phyloP scores from a whole-genome alignment of 2,113 vertebrate genomes.

The Nothoprocta pentlandii region DNA sequence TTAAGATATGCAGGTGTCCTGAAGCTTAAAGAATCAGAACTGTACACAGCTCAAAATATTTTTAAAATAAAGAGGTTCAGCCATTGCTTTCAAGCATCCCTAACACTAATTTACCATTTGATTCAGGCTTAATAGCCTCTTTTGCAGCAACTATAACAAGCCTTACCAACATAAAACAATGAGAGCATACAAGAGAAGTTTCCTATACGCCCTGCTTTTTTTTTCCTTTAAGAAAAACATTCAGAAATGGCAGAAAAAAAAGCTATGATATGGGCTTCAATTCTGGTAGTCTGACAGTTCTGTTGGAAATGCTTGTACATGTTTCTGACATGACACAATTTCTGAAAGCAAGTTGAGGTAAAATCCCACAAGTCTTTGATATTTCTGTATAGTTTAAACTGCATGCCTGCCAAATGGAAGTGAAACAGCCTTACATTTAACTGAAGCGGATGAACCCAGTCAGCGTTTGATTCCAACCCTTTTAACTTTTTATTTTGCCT shows the following conservation, averaged over 20 bases:
- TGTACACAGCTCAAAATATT: not conserved
- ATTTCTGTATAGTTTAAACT: not conserved
- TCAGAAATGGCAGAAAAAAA: not conserved
- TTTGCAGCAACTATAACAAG: not conserved
- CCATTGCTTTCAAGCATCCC: not conserved
- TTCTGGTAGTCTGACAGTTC: not conserved
- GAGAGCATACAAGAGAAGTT: not conserved
- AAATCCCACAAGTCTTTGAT: not conserved
- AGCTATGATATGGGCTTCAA: not conserved
- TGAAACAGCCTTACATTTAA: not conserved
- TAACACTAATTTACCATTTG: not conserved
- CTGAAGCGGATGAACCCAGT: not conserved
- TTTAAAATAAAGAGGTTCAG: not conserved
- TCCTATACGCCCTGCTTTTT: not conserved
- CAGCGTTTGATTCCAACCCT: slow-evolving; percentile 16
- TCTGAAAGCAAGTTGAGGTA: not conserved
- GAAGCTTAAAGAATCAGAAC: not conserved
- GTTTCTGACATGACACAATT: not conserved
- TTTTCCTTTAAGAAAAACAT: not conserved
- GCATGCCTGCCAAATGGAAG: not conserved
- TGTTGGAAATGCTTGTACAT: not conserved
- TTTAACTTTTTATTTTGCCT: slow-evolving; percentile 42
- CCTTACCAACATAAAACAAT: not conserved
- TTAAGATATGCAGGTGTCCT: not conserved
- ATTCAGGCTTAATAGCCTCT: not conserved